Conservation (phyloP, 2,797 vertebrate genomes). For the Yasuhikotakia modesta region DNA sequence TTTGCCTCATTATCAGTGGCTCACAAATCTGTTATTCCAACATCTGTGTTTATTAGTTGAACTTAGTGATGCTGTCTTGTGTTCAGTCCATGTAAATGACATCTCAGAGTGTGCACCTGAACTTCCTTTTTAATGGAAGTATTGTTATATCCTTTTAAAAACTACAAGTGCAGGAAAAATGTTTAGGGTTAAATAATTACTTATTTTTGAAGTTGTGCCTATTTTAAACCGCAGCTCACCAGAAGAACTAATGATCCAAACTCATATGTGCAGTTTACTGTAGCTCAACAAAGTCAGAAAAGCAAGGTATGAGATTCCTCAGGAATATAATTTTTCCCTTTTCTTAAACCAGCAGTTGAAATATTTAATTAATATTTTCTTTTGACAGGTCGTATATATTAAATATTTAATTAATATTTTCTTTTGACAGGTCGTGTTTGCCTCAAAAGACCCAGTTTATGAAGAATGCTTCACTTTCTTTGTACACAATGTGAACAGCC, state of each 20-base stretch:
- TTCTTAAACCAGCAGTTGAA: conserved; percentile 64
- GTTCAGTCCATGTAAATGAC: neutral
- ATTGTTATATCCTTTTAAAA: no score
- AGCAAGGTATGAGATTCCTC: conserved; percentile 88
- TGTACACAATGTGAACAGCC: conserved; percentile 76
- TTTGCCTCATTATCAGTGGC: neutral
- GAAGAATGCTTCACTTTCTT: conserved; percentile 91
- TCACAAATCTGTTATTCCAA: neutral
- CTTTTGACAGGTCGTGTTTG: conserved; percentile 77
- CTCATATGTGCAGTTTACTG: conserved; percentile 83
- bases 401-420: conserved; percentile 7
- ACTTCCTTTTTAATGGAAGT: no score
- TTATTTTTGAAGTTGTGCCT: conserved; percentile 88
- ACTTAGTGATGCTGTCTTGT: neutral
- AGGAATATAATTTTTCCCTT: conserved; percentile 61
- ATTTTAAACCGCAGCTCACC: conserved; percentile 68
- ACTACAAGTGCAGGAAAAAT: conserved; percentile 36
- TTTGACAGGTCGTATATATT: neutral
- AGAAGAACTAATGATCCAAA: conserved; percentile 79
- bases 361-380: conserved; percentile 79
- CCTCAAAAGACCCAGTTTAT: conserved; percentile 83
- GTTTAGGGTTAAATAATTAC: neutral
- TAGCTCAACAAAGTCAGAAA: conserved; percentile 82
- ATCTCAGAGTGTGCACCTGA: neutral
- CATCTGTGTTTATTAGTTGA: neutral